Conservation (phyloP, 2,797 vertebrate species). For the Sarcoramphus papa region DNA sequence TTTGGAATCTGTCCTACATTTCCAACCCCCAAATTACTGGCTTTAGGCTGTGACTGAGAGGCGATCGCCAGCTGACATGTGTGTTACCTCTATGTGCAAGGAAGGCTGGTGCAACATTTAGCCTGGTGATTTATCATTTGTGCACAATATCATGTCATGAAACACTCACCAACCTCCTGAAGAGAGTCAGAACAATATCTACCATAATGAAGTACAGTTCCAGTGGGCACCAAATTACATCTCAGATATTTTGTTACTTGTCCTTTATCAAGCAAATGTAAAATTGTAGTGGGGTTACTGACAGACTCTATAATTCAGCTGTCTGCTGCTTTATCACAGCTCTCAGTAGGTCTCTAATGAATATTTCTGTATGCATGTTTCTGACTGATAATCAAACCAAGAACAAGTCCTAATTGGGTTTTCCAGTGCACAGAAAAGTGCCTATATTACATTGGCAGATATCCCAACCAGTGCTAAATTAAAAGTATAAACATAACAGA, state of each 20-base stretch:
- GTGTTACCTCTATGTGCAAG: neutral
- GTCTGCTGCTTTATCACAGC: constrained; percentile 78
- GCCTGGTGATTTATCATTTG: neutral
- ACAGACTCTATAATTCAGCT: constrained; percentile 75
- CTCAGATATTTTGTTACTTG: constrained; percentile 69
- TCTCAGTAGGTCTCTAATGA: constrained; percentile 79
- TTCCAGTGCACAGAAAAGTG: constrained; percentile 65
- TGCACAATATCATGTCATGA: neutral
- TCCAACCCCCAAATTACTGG: neutral
- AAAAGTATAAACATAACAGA: constrained; percentile 65
- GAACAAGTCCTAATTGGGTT: constrained; percentile 74
- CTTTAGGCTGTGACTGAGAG: neutral
- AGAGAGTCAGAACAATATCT: constrained; percentile 43
- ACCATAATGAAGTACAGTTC: constrained; percentile 18
- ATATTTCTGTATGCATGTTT: constrained; percentile 80
- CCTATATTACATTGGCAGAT: constrained; percentile 68
- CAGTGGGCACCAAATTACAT: constrained; percentile 58
- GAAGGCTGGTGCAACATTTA: neutral
- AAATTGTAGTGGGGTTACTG: constrained; percentile 65
- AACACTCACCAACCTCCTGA: constrained; percentile 14
- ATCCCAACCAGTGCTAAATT: constrained; percentile 71
- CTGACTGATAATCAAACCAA: constrained; percentile 82
- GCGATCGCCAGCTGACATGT: accelerated
- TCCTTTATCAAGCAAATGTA: constrained; percentile 80
- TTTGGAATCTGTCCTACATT: neutral